Evolutionary conservation across 2,113 vertebrate species (phyloP).

Genomic region (Sisor rabdophorus): DNA sequence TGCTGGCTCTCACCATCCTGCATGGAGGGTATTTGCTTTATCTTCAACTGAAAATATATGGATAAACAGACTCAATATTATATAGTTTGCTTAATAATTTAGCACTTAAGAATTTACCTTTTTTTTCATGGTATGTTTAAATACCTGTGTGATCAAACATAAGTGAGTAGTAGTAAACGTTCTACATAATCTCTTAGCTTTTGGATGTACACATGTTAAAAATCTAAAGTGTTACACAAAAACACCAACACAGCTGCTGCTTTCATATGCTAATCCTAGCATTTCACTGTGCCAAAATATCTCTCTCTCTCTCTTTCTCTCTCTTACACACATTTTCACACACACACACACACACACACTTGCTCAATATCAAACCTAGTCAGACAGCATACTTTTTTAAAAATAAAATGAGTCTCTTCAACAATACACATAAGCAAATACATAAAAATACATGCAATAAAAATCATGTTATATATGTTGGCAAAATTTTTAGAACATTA

Average conservation of each 20-base stretch:
- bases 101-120: not conserved
- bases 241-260: conserved; percentile 45
- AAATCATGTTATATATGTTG: no score
- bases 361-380: conserved; percentile 14
- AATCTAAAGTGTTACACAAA: not conserved
- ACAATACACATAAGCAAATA: no score
- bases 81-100: not conserved
- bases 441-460: no score
- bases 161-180: not conserved
- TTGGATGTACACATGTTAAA: conserved; percentile 6
- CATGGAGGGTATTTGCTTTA: not conserved
- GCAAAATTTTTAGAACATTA: no score
- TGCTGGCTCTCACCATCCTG: not conserved
- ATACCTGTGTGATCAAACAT: not conserved
- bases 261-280: conserved; percentile 70
- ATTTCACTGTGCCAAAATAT: conserved; percentile 48
- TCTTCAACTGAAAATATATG: not conserved
- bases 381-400: conserved; percentile 25
- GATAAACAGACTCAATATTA: not conserved
- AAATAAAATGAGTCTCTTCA: conserved; percentile 42
- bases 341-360: conserved; percentile 8
- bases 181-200: conserved; percentile 1
- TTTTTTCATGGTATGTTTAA: not conserved
- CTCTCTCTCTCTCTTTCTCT: conserved; percentile 25
- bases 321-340: conserved; percentile 15